phyloP scores from a whole-genome alignment of 2,797 vertebrate species.

The Sphenodon punctatus region DNA sequence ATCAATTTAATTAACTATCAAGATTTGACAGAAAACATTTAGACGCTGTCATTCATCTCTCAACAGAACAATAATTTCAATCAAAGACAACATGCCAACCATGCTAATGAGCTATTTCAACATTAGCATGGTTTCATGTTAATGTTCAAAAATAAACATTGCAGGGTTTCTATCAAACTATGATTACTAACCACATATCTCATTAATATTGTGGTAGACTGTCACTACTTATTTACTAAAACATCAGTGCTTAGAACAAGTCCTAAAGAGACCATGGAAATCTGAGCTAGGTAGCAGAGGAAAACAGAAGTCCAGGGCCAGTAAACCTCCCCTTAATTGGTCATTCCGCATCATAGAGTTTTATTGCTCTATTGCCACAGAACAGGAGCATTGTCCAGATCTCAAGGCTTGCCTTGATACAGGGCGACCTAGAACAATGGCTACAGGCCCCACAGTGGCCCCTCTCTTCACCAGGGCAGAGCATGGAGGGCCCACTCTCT shows the following conservation, averaged over 20 bases:
- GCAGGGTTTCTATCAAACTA: conserved; percentile 62
- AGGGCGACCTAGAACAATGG: no score
- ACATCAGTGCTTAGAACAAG: conserved; percentile 50
- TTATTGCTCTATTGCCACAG: not conserved
- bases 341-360: conserved; percentile 18
- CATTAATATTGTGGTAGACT: conserved; percentile 65
- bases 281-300: not conserved
- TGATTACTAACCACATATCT: conserved; percentile 55
- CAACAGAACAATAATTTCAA: conserved; percentile 72
- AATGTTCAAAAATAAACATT: conserved; percentile 69
- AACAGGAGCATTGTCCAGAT: not conserved
- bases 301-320: conserved; percentile 27
- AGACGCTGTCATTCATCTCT: conserved; percentile 70
- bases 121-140: conserved; percentile 65
- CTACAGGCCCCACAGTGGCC: no score
- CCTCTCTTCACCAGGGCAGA: no score
- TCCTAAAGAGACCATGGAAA: conserved; percentile 40
- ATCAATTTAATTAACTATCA: conserved; percentile 74
- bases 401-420: no score
- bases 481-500: no score
- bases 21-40: conserved; percentile 70
- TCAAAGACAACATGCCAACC: conserved; percentile 70
- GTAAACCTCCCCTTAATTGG: conserved; percentile 33
- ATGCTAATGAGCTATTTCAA: conserved; percentile 70
- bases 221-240: conserved; percentile 64